phyloP scores from a whole-genome alignment of 2,888 invertebrate species.

The Bibio marci region DNA sequence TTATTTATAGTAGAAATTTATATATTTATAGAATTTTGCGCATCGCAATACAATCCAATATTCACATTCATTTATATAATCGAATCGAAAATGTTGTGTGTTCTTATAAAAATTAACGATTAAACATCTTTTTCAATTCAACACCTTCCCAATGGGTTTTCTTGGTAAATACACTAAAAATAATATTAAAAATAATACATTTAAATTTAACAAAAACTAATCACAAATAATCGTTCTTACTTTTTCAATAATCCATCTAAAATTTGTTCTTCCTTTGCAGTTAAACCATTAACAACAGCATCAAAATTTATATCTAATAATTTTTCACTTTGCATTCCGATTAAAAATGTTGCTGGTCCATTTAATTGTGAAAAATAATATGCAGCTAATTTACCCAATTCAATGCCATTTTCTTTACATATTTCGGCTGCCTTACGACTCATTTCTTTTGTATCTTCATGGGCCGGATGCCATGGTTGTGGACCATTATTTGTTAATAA shows the following conservation, averaged over 20 bases:
- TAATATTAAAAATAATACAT: constrained; percentile 14
- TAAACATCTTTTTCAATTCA: constrained; percentile 29
- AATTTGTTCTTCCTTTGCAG: constrained; percentile 42
- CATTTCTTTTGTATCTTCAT: constrained; percentile 38
- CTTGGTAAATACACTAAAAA: constrained; percentile 31
- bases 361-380: constrained; percentile 43
- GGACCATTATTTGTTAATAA: constrained; percentile 59
- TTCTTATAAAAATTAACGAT: too few species aligned
- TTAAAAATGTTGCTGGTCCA: constrained; percentile 49
- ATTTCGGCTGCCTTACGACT: constrained; percentile 44
- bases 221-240: constrained; percentile 26
- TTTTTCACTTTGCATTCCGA: constrained; percentile 54
- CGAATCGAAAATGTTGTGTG: too few species aligned
- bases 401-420: constrained; percentile 45
- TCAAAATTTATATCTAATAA: constrained; percentile 47
- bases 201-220: constrained; percentile 3
- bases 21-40: too few species aligned
- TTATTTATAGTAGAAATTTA: too few species aligned
- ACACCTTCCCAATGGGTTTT: constrained; percentile 45
- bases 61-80: too few species aligned
- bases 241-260: constrained; percentile 42
- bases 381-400: constrained; percentile 54
- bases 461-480: constrained; percentile 66
- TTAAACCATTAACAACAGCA: constrained; percentile 44
- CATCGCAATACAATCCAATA: too few species aligned